Evolutionary conservation across 2,113 vertebrate species (phyloP), one percentile per base, ranked within the genome.

Genomic region (Pandion haliaetus): DNA sequence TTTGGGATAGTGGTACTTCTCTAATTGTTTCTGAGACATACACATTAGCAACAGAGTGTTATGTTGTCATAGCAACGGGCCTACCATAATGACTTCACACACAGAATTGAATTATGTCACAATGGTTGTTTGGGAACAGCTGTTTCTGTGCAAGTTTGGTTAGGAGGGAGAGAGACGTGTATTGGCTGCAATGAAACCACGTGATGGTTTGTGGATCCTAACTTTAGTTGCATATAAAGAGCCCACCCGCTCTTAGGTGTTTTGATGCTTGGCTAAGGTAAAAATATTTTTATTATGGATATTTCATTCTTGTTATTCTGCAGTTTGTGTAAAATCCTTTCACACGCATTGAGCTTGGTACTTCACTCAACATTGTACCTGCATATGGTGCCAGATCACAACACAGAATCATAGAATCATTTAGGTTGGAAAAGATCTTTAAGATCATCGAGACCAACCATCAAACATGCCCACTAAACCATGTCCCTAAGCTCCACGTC

Each of bases 1-100:
- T 87, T 91, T 32, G 10, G 86, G 57, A 72, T 45, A 85, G 81
- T 87, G 40, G 73, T 79, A 89, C 28, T 84, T 93, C 36, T 94
- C 40, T 85, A 94, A 87, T 82, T 92, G 61, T 92, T 97, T 95
- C 62, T 80, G 62, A 94, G 83, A 87, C 23, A 66, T 47, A 85
- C 0, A 0, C 66, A 93, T 82, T 77, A 97, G 54, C 66, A 87
- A 87, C 24, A 40, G n/a, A 36, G 17, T 76, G 42, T 85, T 92
- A 49, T 40, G 73, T 70, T 95, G 93, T 87, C 74, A 88, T 15
- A 26, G 78, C 70, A 95, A 97, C 54, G 0, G 32, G 25, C 31
- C 34, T 67, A 26, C 4, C 2, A 21, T 85, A 91, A 91, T 91
- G 81, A 85, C 61, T 97, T 89, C 86, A 72, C 83, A 79, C 87